Percentiles rank a stretch among this genome's conserved stretches.
Conservation (phyloP, 2,888 invertebrate species). For the Slavum lentiscoides region DNA sequence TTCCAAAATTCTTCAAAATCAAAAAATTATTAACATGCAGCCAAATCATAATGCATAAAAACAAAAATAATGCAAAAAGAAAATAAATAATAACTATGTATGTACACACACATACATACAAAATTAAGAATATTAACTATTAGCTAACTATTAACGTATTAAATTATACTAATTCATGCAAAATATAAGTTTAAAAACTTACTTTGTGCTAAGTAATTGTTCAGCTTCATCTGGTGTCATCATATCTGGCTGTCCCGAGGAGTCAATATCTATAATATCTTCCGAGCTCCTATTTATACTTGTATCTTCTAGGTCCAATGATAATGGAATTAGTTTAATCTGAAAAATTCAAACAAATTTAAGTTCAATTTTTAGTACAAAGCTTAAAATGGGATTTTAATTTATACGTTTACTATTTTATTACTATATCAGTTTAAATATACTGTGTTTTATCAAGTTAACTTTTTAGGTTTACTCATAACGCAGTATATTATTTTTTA, state of each 20-base stretch:
- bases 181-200: constrained; percentile 58
- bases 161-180: constrained; percentile 10
- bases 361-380: neutral
- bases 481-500: too few relatives aligned
- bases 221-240: constrained; percentile 90
- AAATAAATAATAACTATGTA: constrained; percentile 38
- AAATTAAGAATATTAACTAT: constrained; percentile 42
- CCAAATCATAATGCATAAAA: constrained; percentile 55
- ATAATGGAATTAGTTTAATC: constrained; percentile 25
- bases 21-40: constrained; percentile 46
- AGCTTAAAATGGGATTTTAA: neutral
- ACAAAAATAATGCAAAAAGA: constrained; percentile 57
- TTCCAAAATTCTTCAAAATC: constrained; percentile 54
- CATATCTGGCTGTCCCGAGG: constrained; percentile 59
- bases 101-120: neutral
- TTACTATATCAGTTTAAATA: neutral
- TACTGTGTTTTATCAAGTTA: neutral
- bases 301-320: constrained; percentile 57
- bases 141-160: neutral
- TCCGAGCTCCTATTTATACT: constrained; percentile 58
- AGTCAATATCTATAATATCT: constrained; percentile 54
- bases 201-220: constrained; percentile 83
- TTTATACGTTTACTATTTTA: neutral
- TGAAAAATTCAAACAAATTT: neutral
- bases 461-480: too few relatives aligned